Conservation (phyloP, 2,888 invertebrate genomes). For the Sarcophaga subvicina region DNA sequence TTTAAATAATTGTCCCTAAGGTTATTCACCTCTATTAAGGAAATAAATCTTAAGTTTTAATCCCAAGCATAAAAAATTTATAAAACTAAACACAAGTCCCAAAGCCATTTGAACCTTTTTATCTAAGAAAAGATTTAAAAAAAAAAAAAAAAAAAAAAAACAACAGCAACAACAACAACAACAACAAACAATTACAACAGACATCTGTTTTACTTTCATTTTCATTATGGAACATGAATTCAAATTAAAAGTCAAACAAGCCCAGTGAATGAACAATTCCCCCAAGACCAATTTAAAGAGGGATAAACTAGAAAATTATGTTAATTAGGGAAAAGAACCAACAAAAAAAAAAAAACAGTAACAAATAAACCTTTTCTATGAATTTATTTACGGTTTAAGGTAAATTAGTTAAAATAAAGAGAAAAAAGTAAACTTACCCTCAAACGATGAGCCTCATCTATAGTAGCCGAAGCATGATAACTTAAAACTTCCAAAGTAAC, state of each 20-base stretch:
- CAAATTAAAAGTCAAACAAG: conserved; percentile 3
- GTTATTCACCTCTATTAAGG: too few species aligned
- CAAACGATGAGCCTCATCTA: conserved; percentile 93
- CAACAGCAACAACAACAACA: neutral
- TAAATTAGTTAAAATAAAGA: neutral
- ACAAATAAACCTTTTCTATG: neutral
- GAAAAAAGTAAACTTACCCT: conserved; percentile 85
- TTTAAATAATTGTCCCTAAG: neutral
- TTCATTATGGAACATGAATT: conserved; percentile 38
- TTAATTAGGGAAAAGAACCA: conserved; percentile 26
- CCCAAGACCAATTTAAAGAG: neutral
- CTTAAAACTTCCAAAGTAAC: conserved; percentile 96
- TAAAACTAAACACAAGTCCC: neutral
- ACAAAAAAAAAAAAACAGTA: neutral
- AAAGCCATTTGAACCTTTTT: neutral
- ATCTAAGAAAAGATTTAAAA: neutral
- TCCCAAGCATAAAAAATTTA: too few species aligned
- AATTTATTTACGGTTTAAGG: neutral
- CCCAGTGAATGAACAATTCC: neutral
- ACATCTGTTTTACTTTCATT: conserved; percentile 36
- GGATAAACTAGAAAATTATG: conserved; percentile 49
- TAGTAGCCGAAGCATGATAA: conserved; percentile 96
- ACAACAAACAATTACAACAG: conserved; percentile 21
- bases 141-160: too few species aligned
- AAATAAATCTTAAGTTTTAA: neutral